Base-by-base conservation (phyloP, 2,888 invertebrate species). In the Tyria jacobaeae region DNA sequence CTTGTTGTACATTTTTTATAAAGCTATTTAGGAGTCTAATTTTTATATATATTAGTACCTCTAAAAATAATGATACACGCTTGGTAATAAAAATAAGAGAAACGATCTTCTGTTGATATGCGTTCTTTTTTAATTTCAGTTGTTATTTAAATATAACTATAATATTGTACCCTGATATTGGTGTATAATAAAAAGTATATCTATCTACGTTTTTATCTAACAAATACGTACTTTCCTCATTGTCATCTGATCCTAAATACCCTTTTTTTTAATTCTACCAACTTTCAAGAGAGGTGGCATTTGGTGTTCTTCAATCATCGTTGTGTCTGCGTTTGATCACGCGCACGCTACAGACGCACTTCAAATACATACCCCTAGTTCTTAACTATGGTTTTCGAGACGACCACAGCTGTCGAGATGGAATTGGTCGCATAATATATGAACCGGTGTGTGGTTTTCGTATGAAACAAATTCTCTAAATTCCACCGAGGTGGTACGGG, bases 261-360 rank as follows among this genome's bases (percentile, higher is more conserved):
- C n/a, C n/a, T n/a, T 44, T 10, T 21, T 44, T 17, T 58, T 52
- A 53, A 47, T 62, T 51, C 21, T 27, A 51, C 27, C 41, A 34
- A 7, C 34, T 60, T 62, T 60, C 57, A 27, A 60, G 1, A 6
- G 21, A 47, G 21, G 49, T 47, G 27, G 25, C 57, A 54, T 24
- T 56, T 65, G 71, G 50, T 44, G 57, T 41, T 25, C 56, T 47
- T 57, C 62, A 41, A 47, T 64, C 75, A 60, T 41, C 58, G 50
- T 62, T 49, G 56, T 49, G 57, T 35, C 63, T 71, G 71, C 61
- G 55, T 48, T 57, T 31, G 0, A 27, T 65, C 66, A 34, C 15
- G 5, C 39, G 27, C n/a, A 25, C 41, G 34, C 50, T 24, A 35
- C 51, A 51, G 10, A 17, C 44, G 21, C 44, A 9, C 12, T 4